Evolutionary conservation across 2,113 vertebrate genomes (phyloP), one percentile per base, ranked within the genome.

Genomic region (Campylomormyrus numenius): DNA sequence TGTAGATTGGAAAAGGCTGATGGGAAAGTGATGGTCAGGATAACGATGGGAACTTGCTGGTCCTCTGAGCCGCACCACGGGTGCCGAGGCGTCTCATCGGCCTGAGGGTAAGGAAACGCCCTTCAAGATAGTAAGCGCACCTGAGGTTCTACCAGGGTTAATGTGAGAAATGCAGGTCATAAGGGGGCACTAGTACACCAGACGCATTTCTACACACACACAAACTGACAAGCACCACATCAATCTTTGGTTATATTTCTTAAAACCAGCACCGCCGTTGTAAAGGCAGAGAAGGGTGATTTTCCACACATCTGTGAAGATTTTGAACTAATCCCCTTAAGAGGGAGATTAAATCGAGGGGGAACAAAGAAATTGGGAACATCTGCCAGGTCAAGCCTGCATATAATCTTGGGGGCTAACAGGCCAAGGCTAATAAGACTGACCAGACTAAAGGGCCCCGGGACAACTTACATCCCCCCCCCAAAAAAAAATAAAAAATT

Each of bases 301-400:
- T 80, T 80, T 80, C 15, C 74, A 80, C 35, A 35, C 31, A 80
- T 42, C 83, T 85, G 83, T 46, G 83, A 48, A 45, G 8, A 42
- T 85, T 48, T 42, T 85, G 35, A 83, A 45, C 39, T 42, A 83
- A 48, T 53, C 11, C 49, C 24, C 27, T 87, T 31, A 49, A 31
- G 27, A n/a, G 19, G n/a, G 24, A 50, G 42, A 87, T 53, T 31
- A 50, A 31, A 45, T 53, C 27, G 90, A 3, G 24, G 53, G 49
- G 53, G 85, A 85, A 35, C 48, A 52, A 87, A 50, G 21, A 58
- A 89, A 31, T 90, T 46, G 27, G 50, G 49, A 85, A 56, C 85
- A 89, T 90, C 11, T 90, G 91, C 49, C 90, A 74, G 49, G 90
- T 17, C 48, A 21, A 21, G 66, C 27, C 84, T 88, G 66, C 39